Percentiles rank a stretch among this genome's conserved stretches.
Conservation (phyloP, 2,797 vertebrate genomes). For the Takifugu rubripes region DNA sequence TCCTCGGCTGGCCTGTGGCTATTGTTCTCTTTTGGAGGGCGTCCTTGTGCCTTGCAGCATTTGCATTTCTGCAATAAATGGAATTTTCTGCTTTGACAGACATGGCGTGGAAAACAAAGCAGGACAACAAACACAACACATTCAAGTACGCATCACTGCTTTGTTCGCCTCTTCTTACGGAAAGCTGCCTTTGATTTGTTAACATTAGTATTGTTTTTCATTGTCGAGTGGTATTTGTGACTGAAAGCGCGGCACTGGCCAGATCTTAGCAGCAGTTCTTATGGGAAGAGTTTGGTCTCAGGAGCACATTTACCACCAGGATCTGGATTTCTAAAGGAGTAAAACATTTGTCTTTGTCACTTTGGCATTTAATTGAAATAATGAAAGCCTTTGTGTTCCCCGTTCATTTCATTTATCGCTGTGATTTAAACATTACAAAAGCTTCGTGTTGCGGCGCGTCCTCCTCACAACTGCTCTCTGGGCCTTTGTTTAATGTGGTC, state of each 20-base stretch:
- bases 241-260: conserved; percentile 40
- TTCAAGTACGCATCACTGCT: conserved; percentile 84
- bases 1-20: conserved; percentile 73
- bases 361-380: conserved; percentile 8
- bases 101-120: conserved; percentile 70
- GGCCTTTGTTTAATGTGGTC: conserved; percentile 67
- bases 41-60: conserved; percentile 80
- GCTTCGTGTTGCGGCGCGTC: conserved; percentile 27
- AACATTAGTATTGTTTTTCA: conserved; percentile 77
- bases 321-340: neutral
- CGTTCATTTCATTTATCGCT: conserved; percentile 14
- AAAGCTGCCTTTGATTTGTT: conserved; percentile 90
- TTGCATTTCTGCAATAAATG: conserved; percentile 89
- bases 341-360: conserved; percentile 4
- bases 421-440: conserved; percentile 22
- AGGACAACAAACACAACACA: conserved; percentile 75
- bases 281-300: conserved; percentile 20
- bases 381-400: conserved; percentile 13
- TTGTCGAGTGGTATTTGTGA: conserved; percentile 80
- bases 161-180: conserved; percentile 70
- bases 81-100: conserved; percentile 87
- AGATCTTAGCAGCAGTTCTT: conserved; percentile 27
- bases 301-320: conserved; percentile 16
- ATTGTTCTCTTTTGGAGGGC: conserved; percentile 82
- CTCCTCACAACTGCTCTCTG: conserved; percentile 49